phyloP scores from a whole-genome alignment of 2,888 invertebrate species.

The Therioaphis trifolii region DNA sequence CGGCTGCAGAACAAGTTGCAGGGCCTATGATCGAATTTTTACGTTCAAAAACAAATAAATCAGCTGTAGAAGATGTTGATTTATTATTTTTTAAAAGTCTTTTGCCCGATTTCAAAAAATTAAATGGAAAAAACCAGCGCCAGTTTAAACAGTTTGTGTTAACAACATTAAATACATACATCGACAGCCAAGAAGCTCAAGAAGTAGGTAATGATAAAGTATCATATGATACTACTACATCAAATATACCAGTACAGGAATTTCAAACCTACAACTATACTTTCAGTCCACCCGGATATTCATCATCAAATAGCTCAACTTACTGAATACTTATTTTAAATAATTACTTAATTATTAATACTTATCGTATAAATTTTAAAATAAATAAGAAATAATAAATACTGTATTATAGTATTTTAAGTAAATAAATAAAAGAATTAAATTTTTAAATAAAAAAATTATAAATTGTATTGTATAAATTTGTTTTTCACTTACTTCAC shows the following conservation, averaged over 20 bases:
- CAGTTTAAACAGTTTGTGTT: constrained; percentile 50
- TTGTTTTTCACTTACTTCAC: constrained; percentile 6
- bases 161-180: constrained; percentile 35
- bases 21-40: constrained; percentile 46
- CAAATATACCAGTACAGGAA: constrained; percentile 35
- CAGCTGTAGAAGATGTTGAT: constrained; percentile 36
- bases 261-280: constrained; percentile 38
- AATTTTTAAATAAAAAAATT: constrained; percentile 18
- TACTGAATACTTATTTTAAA: constrained; percentile 38
- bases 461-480: constrained; percentile 13
- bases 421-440: constrained; percentile 25
- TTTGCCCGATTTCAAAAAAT: constrained; percentile 42
- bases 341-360: constrained; percentile 9
- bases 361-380: constrained; percentile 35
- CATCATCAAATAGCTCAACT: constrained; percentile 43
- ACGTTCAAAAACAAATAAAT: constrained; percentile 49
- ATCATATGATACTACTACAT: constrained; percentile 18
- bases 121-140: constrained; percentile 37
- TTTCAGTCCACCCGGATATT: constrained; percentile 36
- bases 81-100: constrained; percentile 32
- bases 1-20: constrained; percentile 28
- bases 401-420: too few species aligned
- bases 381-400: constrained; percentile 21
- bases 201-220: constrained; percentile 28
- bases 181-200: too few species aligned